Base-by-base conservation (phyloP, 92 coral and sea anemone species). In the Phenganax marumi region DNA sequence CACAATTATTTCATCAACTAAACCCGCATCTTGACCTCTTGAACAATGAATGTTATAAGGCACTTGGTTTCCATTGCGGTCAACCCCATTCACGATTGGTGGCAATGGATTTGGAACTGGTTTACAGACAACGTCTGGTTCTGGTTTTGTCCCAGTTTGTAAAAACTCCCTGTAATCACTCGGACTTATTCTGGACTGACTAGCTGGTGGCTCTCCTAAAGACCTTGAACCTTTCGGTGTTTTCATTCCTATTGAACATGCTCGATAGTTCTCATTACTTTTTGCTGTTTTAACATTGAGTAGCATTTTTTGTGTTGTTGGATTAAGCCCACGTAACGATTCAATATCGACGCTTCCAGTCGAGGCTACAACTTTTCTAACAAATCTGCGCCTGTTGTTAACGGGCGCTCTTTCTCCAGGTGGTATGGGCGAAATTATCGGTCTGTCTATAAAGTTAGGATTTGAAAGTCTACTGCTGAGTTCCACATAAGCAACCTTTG, bases 21-120 rank as follows among this genome's bases (percentile, higher is more conserved):
- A 73, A 4, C 74, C 76, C 12, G 91, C 63, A 18, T 75, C 84
- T 56, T 92, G 92, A 17, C 89, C 86, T 22, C 89, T 78, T 8
- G 85, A 81, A 68, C 90, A 73, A 66, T 86, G 95, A 8, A 91
- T 91, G 58, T 90, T 90, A 62, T 94, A 92, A 71, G 89, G 80
- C 13, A 87, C 79, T 68, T 87, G 89, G 0, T 88, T 68, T 43
- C 81, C 87, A 17, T 77, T 75, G 64, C 85, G 83, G 84, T 87
- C 87, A 43, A 91, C 93, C 12, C 82, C 83, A 39, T 87, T 75
- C 22, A 92, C 69, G 58, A 96, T 96, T 2, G 99, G 99, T n/a
- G 99, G 99, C 21, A 96, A 71, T 7, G 99, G 99, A 47, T 96
- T 94, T 10, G 99, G 96, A 3, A 89, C 97, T 13, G 99, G 92